Conservation (phyloP, 92 coral and sea anemone genomes). For the Umimayanthus kanabou region DNA sequence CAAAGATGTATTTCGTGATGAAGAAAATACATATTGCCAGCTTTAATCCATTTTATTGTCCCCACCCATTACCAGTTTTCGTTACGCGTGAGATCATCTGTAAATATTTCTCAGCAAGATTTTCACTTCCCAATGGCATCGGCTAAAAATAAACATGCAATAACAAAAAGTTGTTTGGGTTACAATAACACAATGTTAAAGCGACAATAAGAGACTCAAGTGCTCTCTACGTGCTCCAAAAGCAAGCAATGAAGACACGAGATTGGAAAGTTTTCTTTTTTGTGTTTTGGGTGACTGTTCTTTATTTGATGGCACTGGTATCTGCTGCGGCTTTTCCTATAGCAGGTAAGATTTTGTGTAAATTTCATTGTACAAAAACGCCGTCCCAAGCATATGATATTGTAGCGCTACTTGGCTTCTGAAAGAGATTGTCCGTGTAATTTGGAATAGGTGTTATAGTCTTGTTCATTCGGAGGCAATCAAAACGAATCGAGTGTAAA, state of each 20-base stretch:
- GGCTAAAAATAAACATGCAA: slow-evolving; percentile 21
- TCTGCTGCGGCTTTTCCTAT: background rate
- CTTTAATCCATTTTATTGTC: background rate
- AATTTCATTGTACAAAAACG: background rate
- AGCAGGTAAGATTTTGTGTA: background rate
- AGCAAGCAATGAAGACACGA: background rate
- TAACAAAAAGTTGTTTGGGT: background rate
- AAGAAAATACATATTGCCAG: background rate
- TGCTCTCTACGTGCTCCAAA: background rate
- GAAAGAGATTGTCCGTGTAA: background rate
- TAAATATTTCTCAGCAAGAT: slow-evolving; percentile 9
- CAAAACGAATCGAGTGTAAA: background rate
- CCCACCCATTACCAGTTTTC: background rate
- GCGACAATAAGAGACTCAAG: background rate
- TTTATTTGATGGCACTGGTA: background rate
- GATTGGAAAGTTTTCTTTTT: background rate
- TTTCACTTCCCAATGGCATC: background rate
- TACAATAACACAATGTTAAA: background rate
- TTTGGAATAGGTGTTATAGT: background rate
- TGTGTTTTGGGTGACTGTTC: background rate
- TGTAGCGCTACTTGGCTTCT: background rate
- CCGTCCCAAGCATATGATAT: background rate
- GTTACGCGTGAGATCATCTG: slow-evolving; percentile 10
- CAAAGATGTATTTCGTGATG: background rate
- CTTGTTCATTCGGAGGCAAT: background rate